Conservation (phyloP, 2,888 invertebrate species). For the Diabrotica balteata region DNA sequence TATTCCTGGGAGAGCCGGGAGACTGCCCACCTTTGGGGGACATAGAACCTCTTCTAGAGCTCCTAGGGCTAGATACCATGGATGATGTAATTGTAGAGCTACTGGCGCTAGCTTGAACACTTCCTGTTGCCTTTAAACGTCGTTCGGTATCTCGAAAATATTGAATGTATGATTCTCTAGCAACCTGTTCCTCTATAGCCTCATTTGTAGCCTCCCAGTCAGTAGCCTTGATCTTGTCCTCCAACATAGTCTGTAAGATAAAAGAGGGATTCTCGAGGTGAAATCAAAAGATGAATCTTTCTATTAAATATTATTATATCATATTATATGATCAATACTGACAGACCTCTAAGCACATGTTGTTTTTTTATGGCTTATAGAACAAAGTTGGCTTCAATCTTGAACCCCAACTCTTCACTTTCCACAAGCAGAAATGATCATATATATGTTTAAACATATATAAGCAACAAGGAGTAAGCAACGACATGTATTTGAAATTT, state of each 20-base stretch:
- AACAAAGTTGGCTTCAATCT: no score
- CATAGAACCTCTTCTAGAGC: conserved; percentile 55
- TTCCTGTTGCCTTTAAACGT: conserved; percentile 56
- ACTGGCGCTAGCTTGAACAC: conserved; percentile 55
- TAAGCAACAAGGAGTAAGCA: no score
- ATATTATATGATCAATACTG: no score
- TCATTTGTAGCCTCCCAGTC: conserved; percentile 93
- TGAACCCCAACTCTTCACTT: no score
- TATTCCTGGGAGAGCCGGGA: conserved; percentile 52
- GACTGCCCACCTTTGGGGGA: conserved; percentile 58
- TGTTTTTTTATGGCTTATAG: no score
- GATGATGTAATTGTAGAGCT: conserved; percentile 57
- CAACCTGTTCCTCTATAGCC: conserved; percentile 87
- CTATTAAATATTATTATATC: no score
- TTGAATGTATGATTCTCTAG: conserved; percentile 83
- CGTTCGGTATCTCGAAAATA: conserved; percentile 61
- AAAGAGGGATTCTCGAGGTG: neutral
- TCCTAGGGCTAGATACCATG: conserved; percentile 53
- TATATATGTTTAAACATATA: no score
- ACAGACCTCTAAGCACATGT: no score
- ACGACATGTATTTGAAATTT: no score
- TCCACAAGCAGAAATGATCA: no score
- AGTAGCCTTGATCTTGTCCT: conserved; percentile 86
- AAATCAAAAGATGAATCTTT: no score
- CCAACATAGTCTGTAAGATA: conserved; percentile 77